These are phyloP conservation scores for Mormyrops boulengeri DNA, from an alignment of 2,797 vertebrate species.

Conservation along the genomic window DNA sequence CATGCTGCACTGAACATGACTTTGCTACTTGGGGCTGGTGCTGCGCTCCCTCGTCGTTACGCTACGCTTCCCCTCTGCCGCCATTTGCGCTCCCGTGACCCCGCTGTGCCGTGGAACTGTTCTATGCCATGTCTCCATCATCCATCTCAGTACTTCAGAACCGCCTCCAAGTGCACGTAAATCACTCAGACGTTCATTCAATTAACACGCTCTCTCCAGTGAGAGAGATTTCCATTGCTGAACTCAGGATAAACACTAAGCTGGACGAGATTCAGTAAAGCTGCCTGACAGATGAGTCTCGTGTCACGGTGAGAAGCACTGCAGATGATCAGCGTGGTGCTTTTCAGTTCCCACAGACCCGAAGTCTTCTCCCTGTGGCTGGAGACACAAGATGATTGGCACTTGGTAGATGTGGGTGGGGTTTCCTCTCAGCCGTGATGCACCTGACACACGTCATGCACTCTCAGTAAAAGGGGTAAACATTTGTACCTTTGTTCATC, in stretches of 20 bases:
- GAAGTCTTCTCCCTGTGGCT: neutral
- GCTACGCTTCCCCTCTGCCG: neutral
- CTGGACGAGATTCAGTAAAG: neutral
- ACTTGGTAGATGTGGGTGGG: neutral
- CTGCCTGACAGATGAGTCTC: conserved; percentile 5
- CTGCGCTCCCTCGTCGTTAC: neutral
- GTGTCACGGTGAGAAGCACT: neutral
- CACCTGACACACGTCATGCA: neutral
- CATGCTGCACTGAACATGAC: neutral
- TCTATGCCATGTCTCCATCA: neutral
- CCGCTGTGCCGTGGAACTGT: neutral
- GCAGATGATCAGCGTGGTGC: neutral
- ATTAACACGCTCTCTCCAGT: neutral
- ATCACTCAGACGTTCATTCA: neutral
- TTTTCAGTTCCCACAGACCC: neutral
- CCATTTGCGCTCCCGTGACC: neutral
- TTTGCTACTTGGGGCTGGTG: neutral
- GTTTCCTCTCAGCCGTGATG: conserved; percentile 1
- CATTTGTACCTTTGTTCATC: neutral
- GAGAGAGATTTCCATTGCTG: neutral
- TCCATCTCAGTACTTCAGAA: neutral
- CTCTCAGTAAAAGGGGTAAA: neutral
- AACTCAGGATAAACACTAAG: conserved; percentile 2
- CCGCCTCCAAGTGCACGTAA: neutral
- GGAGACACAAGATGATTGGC: neutral